A percentile compares a stretch with the other conserved stretches of the same genome.
Conservation (phyloP, 35 echinoderm and acorn worm genomes). For the Holothuria glaberrima region DNA sequence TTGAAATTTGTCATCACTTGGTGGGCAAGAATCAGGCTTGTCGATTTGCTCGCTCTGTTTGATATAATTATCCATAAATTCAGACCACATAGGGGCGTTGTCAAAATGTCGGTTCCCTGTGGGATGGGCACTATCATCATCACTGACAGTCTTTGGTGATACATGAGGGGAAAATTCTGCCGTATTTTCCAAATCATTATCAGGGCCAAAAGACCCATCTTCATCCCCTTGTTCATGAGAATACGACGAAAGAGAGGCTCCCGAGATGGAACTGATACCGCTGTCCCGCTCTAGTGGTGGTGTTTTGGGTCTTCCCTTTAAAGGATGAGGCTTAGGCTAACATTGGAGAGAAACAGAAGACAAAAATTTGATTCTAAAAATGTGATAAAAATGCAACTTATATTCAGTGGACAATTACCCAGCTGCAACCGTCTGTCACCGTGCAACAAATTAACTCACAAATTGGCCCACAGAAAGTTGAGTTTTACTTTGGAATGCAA, state of each 20-base stretch:
- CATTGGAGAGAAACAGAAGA: too few relatives aligned
- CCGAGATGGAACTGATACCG: conserved; percentile 25
- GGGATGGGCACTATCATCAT: neutral
- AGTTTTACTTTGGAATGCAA: too few relatives aligned
- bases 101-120: neutral
- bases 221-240: neutral
- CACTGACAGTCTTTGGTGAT: neutral
- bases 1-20: neutral
- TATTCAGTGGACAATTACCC: too few relatives aligned
- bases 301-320: too few relatives aligned
- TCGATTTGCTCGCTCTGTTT: neutral
- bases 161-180: neutral
- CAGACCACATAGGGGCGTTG: conserved; percentile 9
- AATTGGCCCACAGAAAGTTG: too few relatives aligned
- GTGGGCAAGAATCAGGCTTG: neutral
- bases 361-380: too few relatives aligned
- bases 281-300: conserved; percentile 5
- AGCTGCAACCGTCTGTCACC: too few relatives aligned
- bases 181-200: neutral
- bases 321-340: too few relatives aligned
- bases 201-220: neutral
- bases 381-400: too few relatives aligned
- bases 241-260: neutral
- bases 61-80: conserved; percentile 19
- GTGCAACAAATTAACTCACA: too few relatives aligned